These are phyloP conservation scores for Flexamia atlantica DNA, from an alignment of 2,888 invertebrate species.

Conservation along the genomic window DNA sequence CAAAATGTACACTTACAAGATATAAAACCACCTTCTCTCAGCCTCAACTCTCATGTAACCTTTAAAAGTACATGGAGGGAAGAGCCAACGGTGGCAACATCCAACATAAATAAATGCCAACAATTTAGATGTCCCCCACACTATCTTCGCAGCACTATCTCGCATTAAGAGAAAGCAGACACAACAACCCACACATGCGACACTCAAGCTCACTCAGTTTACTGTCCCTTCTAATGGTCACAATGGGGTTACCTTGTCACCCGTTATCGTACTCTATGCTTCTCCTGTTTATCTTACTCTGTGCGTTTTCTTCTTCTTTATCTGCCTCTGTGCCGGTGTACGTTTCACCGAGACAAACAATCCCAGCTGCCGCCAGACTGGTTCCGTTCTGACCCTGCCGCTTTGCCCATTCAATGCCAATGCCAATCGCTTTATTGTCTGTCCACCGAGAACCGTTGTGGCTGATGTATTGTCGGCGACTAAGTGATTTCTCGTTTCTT, in stretches of 20 bases:
- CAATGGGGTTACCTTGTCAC: not conserved
- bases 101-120: slow-evolving; percentile 3
- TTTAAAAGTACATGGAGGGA: no score
- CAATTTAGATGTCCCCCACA: not conserved
- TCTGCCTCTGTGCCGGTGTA: not conserved
- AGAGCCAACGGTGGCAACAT: not conserved
- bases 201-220: not conserved
- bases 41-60: no score
- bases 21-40: no score
- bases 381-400: slow-evolving; percentile 21
- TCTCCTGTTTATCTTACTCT: slow-evolving; percentile 4
- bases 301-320: no score
- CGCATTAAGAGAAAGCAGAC: slow-evolving; percentile 5
- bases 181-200: not conserved
- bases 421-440: slow-evolving; percentile 37
- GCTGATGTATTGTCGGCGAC: not conserved
- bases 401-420: slow-evolving; percentile 29
- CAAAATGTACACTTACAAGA: no score
- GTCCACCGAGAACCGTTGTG: slow-evolving; percentile 6
- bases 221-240: slow-evolving; percentile 8
- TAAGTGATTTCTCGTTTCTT: not conserved
- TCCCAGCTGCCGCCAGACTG: slow-evolving; percentile 8
- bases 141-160: not conserved
- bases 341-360: slow-evolving; percentile 18
- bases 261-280: not conserved